These are phyloP conservation scores for Rhagium mordax DNA, from an alignment of 2,888 invertebrate species.

Conservation along the genomic window DNA sequence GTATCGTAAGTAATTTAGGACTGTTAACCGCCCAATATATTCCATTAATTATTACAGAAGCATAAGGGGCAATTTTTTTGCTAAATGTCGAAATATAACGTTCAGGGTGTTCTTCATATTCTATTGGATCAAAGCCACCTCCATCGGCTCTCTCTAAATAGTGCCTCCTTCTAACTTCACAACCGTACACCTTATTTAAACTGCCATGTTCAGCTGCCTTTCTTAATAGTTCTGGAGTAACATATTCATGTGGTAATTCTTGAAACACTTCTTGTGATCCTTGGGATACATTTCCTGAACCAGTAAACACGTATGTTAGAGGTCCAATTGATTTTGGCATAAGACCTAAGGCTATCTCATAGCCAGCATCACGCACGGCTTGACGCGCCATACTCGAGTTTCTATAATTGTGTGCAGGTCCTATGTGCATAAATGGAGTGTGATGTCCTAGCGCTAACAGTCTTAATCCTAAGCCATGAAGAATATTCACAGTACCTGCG, in stretches of 20 bases:
- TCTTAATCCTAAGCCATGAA: slow-evolving; percentile 96
- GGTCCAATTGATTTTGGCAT: slow-evolving; percentile 99
- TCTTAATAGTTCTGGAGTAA: slow-evolving; percentile 93
- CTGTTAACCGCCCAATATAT: slow-evolving; percentile 99
- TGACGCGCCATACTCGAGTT: slow-evolving; percentile 98
- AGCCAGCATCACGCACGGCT: slow-evolving; percentile 98
- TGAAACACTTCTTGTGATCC: slow-evolving; percentile 93
- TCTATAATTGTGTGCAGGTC: slow-evolving; percentile 96
- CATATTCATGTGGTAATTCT: slow-evolving; percentile 97
- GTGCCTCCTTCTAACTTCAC: slow-evolving; percentile 92
- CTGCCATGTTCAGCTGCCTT: slow-evolving; percentile 98
- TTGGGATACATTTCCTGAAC: slow-evolving; percentile 97
- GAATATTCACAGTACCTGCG: slow-evolving; percentile 98
- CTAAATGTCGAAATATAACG: slow-evolving; percentile 96
- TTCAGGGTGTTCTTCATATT: slow-evolving; percentile 95
- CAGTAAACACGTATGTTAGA: slow-evolving; percentile 97
- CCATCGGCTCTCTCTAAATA: slow-evolving; percentile 94
- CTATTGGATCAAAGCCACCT: slow-evolving; percentile 89
- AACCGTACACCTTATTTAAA: slow-evolving; percentile 95
- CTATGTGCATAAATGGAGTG: slow-evolving; percentile 99
- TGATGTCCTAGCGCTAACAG: slow-evolving; percentile 97
- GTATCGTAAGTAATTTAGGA: slow-evolving; percentile 96
- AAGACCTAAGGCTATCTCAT: slow-evolving; percentile 94
- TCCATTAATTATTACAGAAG: slow-evolving; percentile 96
- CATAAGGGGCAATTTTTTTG: slow-evolving; percentile 97